Evolutionary conservation across 2,888 invertebrate genomes (phyloP), one percentile per base, ranked within the genome.

Genomic region (Leucoma salicis): DNA sequence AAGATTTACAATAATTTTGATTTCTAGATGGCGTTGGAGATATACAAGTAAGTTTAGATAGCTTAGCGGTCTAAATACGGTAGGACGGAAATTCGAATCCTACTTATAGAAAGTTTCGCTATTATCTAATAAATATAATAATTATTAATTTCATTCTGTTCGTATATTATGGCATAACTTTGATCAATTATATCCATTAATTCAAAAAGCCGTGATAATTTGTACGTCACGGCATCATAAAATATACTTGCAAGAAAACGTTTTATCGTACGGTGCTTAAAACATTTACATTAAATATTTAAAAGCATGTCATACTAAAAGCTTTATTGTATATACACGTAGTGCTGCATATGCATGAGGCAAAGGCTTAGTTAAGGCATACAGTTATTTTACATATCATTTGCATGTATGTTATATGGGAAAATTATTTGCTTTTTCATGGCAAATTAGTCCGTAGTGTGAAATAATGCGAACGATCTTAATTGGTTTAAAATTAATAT

Each of bases 361-460:
- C 35, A 38, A 49, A 39, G 18, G 34, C 24, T 29, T 31, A 24
- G 31, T 27, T 31, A 29, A 33, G 32, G 31, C 32, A 31, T 16
- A 45, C 39, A 46, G 44, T 40, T 37, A 25, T 38, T 55, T 55
- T 55, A 41, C 49, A 55, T 56, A 35, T 46, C 6, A 49, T 56
- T 49, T 49, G 37, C 42, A 56, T 53, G 14, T 12, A 33, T 14
- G 12, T 18, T 29, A 29, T 13, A 27, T 34, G 44, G 29, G 43
- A 25, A 42, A 28, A 29, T 51, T 31, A 33, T 25, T 46, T 46
- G 6, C 21, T 42, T 46, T 46, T 54, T 42, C 29, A 34, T 39
- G 12, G 10, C 25, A 18, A 35, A 32, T 35, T 35, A 43, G 39
- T 28, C 11, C 12, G 15, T 15, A 24, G 28, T 40, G 14, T 27